Evolutionary conservation across 2,888 invertebrate species (phyloP), one percentile per base, ranked within the genome.

Genomic region (Caenorhabditis sp.): DNA sequence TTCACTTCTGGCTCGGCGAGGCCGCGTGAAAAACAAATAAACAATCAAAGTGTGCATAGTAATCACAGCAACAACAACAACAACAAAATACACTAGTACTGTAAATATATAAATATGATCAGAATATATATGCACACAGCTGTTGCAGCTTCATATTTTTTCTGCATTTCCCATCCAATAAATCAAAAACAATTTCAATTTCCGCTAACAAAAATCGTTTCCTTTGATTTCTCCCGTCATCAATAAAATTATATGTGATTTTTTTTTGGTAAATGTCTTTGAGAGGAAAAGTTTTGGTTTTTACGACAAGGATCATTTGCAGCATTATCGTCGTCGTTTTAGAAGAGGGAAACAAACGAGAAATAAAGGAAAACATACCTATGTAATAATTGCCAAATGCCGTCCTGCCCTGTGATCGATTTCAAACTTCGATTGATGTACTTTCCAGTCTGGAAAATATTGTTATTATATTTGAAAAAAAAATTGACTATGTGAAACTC

Each of bases 361-460:
- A 12, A 17, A 17, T 43, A 17, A 3, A 43, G 43, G 14, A 37
- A 43, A 49, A 58, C 78, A 66, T 58, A 84, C 86, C 82, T 77
- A 63, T 86, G 86, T 54, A 86, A 60, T 27, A 58, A 51, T 6
- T 59, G 53, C 77, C 83, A 86, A 55, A 85, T 80, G 6, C 77
- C 67, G 6, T 78, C 71, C 51, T 77, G 71, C 49, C 78, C 77
- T 19, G 81, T 79, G 55, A 86, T 79, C 19, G 71, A 69, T 24
- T 76, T 69, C 66, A 86, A 62, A 72, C 78, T 83, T 55, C 85
- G 77, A 61, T 81, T 78, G 50, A 84, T 82, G 54, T 85, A 43
- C 17, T 17, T 10, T 14, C 14, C 43, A 43, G 43, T 17, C 43
- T 43, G 43, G 14, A 43, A 43, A 31, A 6, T 31, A 10, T 6